Conservation (phyloP, 2,113 vertebrate genomes). For the Ctenomys sociabilis region DNA sequence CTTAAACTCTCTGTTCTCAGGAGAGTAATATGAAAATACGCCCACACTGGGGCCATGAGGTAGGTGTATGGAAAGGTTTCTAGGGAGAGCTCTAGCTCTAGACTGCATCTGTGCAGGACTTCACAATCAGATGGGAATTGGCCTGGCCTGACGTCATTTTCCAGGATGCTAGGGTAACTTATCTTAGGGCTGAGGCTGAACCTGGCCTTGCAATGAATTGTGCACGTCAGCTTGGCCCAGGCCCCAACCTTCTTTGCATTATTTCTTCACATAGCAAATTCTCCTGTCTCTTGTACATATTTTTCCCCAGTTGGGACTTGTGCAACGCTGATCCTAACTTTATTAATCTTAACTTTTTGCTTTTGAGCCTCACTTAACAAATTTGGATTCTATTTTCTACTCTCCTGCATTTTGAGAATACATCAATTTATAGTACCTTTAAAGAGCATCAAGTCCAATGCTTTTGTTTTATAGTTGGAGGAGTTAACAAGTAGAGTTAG, state of each 20-base stretch:
- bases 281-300: background rate
- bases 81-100: slow-evolving; percentile 20
- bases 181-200: background rate
- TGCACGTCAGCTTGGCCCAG: background rate
- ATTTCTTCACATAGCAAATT: background rate
- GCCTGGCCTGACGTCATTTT: slow-evolving; percentile 1
- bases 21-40: slow-evolving; percentile 67
- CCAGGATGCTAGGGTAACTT: background rate
- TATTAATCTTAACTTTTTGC: background rate
- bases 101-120: background rate
- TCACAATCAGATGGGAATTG: slow-evolving; percentile 11
- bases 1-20: slow-evolving; percentile 29
- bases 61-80: slow-evolving; percentile 24
- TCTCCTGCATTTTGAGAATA: background rate
- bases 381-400: background rate
- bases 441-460: background rate
- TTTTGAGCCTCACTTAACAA: background rate
- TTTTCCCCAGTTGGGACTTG: background rate
- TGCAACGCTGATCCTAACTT: background rate
- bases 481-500: background rate
- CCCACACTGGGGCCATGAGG: slow-evolving; percentile 50
- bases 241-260: background rate
- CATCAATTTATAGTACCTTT: background rate
- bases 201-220: background rate
- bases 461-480: background rate